A percentile compares a stretch with the other conserved stretches of the same genome.
Conservation (phyloP, 2,888 invertebrate genomes). For the Ellobium chinense region DNA sequence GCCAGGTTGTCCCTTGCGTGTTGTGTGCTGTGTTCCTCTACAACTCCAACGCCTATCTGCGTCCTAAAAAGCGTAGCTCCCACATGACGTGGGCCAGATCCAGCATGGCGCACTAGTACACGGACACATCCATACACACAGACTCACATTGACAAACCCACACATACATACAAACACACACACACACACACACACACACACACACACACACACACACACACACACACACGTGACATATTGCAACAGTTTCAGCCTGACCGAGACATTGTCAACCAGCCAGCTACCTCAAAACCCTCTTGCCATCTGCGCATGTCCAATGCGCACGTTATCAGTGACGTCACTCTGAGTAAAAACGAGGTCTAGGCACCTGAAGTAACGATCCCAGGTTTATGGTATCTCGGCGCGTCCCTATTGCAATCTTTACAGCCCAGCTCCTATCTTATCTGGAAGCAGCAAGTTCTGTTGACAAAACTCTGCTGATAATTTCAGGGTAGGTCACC, state of each 20-base stretch:
- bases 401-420: conserved; percentile 30
- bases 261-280: conserved; percentile 12
- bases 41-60: too few relatives aligned
- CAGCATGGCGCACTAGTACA: conserved; percentile 10
- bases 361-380: conserved; percentile 9
- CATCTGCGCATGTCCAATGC: conserved; percentile 26
- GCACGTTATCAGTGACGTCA: conserved; percentile 34
- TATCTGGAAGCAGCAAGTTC: conserved; percentile 34
- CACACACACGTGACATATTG: conserved; percentile 16
- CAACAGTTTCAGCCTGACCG: conserved; percentile 4
- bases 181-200: conserved; percentile 22
- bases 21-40: too few relatives aligned
- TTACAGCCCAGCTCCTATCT: conserved; percentile 37
- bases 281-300: background rate
- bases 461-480: conserved; percentile 33
- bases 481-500: conserved; percentile 26
- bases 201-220: conserved; percentile 28
- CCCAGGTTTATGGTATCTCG: conserved; percentile 41
- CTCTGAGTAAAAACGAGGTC: conserved; percentile 24
- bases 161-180: conserved; percentile 28
- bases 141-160: too few relatives aligned
- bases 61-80: too few relatives aligned
- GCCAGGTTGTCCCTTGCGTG: too few relatives aligned
- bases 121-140: conserved; percentile 16
- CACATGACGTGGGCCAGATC: too few relatives aligned